phyloP scores from a whole-genome alignment of 2,113 vertebrate species.

The Sturnus vulgaris region DNA sequence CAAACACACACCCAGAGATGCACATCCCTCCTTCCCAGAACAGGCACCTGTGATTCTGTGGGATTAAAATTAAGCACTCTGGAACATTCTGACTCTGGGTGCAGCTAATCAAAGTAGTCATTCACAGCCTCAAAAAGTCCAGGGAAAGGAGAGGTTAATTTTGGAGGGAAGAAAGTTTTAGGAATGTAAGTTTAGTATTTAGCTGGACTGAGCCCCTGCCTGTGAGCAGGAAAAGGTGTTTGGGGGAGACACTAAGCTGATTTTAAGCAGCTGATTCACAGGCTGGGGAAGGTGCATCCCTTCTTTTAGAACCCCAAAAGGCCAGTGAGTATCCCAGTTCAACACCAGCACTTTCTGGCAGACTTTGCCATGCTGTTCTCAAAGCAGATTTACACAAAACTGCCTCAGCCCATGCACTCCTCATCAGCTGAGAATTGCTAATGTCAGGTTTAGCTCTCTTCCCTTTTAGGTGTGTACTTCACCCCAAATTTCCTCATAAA shows the following conservation, averaged over 20 bases:
- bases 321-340: neutral
- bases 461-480: neutral
- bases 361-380: neutral
- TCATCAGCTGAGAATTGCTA: neutral
- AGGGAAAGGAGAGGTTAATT: neutral
- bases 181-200: neutral
- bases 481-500: neutral
- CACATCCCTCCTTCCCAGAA: neutral
- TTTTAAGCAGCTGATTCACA: neutral
- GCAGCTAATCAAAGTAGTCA: neutral
- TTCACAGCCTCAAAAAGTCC: neutral
- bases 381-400: neutral
- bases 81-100: neutral
- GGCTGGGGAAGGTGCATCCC: neutral
- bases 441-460: neutral
- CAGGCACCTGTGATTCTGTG: neutral
- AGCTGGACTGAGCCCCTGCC: neutral
- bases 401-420: neutral
- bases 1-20: neutral
- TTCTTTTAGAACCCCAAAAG: neutral
- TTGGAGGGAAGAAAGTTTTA: neutral
- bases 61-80: neutral
- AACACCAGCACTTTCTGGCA: neutral
- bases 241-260: neutral
- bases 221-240: neutral